Percentiles rank a stretch among this genome's conserved stretches.
These are phyloP conservation scores for Aspidapion aeneum DNA, from an alignment of 2,888 invertebrate genomes.

Conservation along the genomic window DNA sequence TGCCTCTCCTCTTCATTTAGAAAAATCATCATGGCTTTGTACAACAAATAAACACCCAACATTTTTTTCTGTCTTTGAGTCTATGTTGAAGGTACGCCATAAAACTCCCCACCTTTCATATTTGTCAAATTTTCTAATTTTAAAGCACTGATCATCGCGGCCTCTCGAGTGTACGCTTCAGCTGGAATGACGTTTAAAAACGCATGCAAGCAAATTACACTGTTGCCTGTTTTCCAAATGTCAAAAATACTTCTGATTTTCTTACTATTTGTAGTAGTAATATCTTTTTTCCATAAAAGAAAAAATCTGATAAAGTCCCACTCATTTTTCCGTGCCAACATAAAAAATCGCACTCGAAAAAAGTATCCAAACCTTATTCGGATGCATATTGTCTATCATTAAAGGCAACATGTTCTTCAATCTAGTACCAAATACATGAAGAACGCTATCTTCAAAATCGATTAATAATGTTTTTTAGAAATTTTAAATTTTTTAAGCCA, in stretches of 20 bases:
- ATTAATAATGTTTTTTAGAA: no score
- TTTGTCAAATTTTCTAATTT: no score
- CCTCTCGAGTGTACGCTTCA: constrained; percentile 93
- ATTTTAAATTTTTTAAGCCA: no score
- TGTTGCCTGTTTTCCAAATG: constrained; percentile 80
- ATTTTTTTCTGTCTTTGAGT: constrained; percentile 62
- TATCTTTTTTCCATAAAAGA: constrained; percentile 58
- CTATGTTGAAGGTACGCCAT: constrained; percentile 79
- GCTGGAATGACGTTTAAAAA: constrained; percentile 88
- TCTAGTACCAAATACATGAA: no score
- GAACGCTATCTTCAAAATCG: no score
- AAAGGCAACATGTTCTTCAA: no score
- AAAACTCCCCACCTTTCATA: constrained; percentile 90
- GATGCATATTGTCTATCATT: no score
- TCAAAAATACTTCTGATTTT: constrained; percentile 80
- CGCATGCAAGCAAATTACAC: constrained; percentile 87
- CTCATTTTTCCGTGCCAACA: constrained; percentile 77
- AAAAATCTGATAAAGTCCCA: constrained; percentile 86
- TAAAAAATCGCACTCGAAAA: constrained; percentile 91
- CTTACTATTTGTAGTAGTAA: constrained; percentile 45
- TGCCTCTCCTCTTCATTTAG: constrained; percentile 80
- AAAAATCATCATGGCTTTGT: constrained; percentile 81
- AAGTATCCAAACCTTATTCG: constrained; percentile 62
- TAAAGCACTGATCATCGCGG: constrained; percentile 89
- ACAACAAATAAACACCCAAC: constrained; percentile 75